Evolutionary conservation across 2,113 vertebrate genomes (phyloP), one percentile per base, ranked within the genome.

Genomic region (Miniopterus natalensis): DNA sequence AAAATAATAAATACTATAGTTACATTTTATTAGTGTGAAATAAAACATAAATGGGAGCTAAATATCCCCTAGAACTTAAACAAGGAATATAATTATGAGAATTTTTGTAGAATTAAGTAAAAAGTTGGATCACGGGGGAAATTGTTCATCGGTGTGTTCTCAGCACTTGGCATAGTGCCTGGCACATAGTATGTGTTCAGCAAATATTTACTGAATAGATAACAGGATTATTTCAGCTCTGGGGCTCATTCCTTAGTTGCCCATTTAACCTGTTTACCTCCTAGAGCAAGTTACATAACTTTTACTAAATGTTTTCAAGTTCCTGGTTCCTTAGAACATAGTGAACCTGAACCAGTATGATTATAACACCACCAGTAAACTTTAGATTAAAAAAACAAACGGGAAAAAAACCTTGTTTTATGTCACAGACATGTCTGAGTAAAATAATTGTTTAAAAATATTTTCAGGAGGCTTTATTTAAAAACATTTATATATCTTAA

Each of bases 31-130:
- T 71, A 88, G 25, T 85, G 49, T 61, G 14, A 84, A 36, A 55
- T 93, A 66, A 96, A 84, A n/a, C 29, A 53, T 80, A 96, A 45
- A 61, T 9, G 31, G 45, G 17, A 92, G 11, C 27, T 93, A 93
- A 85, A 49, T 85, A 31, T 91, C 17, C 18, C 47, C 21, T 83
- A 75, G 8, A 20, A 90, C 45, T 23, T 85, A 80, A 84, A 88
- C 4, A 63, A 88, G 47, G 90, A 81, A 75, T 87, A 90, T 49
- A 81, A 25, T 77, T 7, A 57, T 83, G 47, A 86, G 40, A 88
- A 36, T 92, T 95, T 92, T 88, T 6, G 27, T 57, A 88, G 40
- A 73, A 86, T 95, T 89, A 92, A 87, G 63, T 91, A 65, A 85
- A 96, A 91, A 79, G 2, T 15, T 85, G 45, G 29, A 45, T 20